phyloP scores from a whole-genome alignment of 2,888 invertebrate species.

The Invenusta paracnida region DNA sequence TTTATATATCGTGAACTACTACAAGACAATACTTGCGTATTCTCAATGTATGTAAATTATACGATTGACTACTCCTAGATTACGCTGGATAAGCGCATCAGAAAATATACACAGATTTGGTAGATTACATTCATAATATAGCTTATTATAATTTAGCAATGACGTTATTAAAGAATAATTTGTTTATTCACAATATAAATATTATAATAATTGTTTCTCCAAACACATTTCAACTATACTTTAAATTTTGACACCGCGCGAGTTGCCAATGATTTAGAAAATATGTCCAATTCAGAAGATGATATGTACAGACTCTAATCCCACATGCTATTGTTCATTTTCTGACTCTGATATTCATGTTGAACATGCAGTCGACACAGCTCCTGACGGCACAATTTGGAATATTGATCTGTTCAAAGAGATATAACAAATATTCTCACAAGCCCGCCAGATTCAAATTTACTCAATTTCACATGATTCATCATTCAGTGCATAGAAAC shows the following conservation, averaged over 20 bases:
- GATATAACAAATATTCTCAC: not conserved
- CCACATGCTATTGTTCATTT: not conserved
- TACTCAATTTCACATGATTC: not conserved
- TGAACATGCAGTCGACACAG: not conserved
- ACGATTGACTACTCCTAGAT: too few species aligned
- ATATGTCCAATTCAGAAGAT: not conserved
- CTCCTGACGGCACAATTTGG: not conserved
- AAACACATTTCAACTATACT: not conserved
- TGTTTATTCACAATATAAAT: not conserved
- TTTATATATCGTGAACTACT: too few species aligned
- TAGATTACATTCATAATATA: not conserved
- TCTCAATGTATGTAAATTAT: too few species aligned
- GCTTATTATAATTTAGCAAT: not conserved
- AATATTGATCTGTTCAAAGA: constrained; percentile 13
- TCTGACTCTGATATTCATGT: constrained; percentile 14
- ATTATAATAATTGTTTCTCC: not conserved
- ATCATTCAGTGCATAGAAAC: not conserved
- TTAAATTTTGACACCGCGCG: not conserved
- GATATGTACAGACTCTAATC: constrained; percentile 4
- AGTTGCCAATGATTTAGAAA: not conserved
- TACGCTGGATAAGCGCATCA: too few species aligned
- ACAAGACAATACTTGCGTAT: too few species aligned
- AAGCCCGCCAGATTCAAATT: not conserved
- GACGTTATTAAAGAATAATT: not conserved
- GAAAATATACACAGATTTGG: not conserved